phyloP scores from a whole-genome alignment of 1,140 invertebrate species.

The Archegozetes longisetosus region DNA sequence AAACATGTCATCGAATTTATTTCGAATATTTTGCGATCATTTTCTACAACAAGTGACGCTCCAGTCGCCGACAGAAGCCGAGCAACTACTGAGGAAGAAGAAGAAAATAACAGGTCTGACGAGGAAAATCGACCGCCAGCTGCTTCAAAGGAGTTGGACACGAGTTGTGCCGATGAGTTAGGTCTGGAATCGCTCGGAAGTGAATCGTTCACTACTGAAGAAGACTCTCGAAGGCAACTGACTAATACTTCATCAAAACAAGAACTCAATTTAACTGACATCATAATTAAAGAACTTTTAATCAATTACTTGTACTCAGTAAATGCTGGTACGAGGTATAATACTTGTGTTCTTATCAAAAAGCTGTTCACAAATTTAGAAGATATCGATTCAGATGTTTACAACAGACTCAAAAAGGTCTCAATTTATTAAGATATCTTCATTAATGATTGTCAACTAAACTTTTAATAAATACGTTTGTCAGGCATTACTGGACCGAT shows the following conservation, averaged over 20 bases:
- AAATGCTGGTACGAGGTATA: not conserved
- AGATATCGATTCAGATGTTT: not conserved
- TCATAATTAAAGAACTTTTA: conserved; percentile 1
- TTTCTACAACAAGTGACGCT: no score
- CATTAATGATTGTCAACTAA: not conserved
- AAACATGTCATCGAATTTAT: not conserved
- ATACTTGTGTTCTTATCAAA: not conserved
- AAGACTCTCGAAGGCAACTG: not conserved
- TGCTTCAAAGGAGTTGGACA: conserved; percentile 3
- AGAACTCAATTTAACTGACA: not conserved
- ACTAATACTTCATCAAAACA: not conserved
- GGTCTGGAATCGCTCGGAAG: conserved; percentile 3
- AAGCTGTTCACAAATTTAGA: conserved; percentile 2
- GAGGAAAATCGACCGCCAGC: not conserved
- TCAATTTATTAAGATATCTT: not conserved
- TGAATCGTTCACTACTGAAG: not conserved
- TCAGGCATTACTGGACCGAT: not conserved
- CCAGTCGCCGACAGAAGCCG: not conserved
- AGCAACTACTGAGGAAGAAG: not conserved
- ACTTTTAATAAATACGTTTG: not conserved
- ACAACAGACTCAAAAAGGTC: not conserved
- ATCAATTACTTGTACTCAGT: not conserved
- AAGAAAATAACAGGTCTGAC: not conserved
- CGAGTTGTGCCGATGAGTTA: conserved; percentile 18
- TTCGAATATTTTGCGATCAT: not conserved